Evolutionary conservation across 2,113 vertebrate species (phyloP), one percentile per base, ranked within the genome.

Genomic region (Coptodon bakossiorum): DNA sequence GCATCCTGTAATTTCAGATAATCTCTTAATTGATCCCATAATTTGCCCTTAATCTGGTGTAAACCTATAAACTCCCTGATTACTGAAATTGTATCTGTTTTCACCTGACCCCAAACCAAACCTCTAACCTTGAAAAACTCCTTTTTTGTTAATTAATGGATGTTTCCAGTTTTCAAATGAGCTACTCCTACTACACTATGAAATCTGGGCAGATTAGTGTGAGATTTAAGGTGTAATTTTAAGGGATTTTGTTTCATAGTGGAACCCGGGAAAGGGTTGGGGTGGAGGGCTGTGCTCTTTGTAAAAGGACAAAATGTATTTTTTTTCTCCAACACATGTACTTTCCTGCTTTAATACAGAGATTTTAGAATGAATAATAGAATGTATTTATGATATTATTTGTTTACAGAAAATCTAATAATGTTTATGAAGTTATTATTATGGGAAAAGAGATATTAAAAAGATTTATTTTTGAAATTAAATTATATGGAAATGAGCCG

Each of bases 391-490:
- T 89, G 88, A 59, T 94, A 59, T 90, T 83, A 11, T 92, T 92
- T 91, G 92, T 95, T 91, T 93, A 88, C 86, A 91, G 59, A 89
- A 88, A 90, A 91, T 94, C 85, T 53, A 83, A 29, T 61, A 40
- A 86, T 91, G 80, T 92, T 92, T 80, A 83, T 88, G 89, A 79
- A 82, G 76, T 89, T 91, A 45, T 93, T 90, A 45, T 92, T 83
- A 36, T 78, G 82, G 91, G 81, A 89, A 88, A 91, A 86, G 88
- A 92, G 84, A 93, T 94, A 91, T 92, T 88, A 84, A 91, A 91
- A 88, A 94, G 89, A 92, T 95, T 91, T 96, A 95, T 96, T 96
- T 96, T 96, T 95, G 14, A 93, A 94, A 96, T 94, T 95, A 96
- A 96, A 96, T 87, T 89, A 90, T 92, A 73, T 86, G 85, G 88